Evolutionary conservation across 1,140 invertebrate genomes (phyloP), one percentile per base, ranked within the genome.

Genomic region (Chionoecetes opilio): DNA sequence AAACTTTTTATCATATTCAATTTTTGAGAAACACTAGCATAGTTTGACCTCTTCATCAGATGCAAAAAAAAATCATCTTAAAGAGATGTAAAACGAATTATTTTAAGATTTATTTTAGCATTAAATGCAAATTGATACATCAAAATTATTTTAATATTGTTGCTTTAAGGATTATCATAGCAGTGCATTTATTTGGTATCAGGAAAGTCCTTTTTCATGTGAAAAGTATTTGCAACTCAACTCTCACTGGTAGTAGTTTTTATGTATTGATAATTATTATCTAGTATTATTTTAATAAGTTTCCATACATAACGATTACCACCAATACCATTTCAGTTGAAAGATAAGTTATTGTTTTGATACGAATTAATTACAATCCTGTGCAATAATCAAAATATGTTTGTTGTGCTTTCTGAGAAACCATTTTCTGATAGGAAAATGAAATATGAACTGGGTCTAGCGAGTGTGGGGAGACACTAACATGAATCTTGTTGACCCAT

Each of bases 321-420:
- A 86, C 32, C 21, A 53, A 38, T 85, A 38, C 32, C n/a, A 94
- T 3, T 53, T 53, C 46, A 53, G 21, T 9, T 53, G 11, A 53
- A 53, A 53, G 46, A 53, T n/a, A n/a, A n/a, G n/a, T n/a, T n/a
- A 35, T 86, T 95, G 32, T 94, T 94, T 53, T 95, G 94, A 82
- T 95, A 95, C 94, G 87, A 91, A 95, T 95, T 91, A 95, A 41
- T 86, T 38, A 35, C 86, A 35, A 53, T 95, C 94, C 63, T 92
- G 94, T 95, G 89, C 94, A 95, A 95, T 95, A 95, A 95, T 95
- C 94, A 95, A 95, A 95, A 92, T 87, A 53, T 92, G 94, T 95
- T 94, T 95, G 92, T 95, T 95, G 94, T 95, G 92, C 90, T 86
- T 95, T 91, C 53, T 85, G n/a, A n/a, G n/a, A n/a, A n/a, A 82